Conservation (phyloP, 2,113 vertebrate genomes). For the Corythaixoides concolor region DNA sequence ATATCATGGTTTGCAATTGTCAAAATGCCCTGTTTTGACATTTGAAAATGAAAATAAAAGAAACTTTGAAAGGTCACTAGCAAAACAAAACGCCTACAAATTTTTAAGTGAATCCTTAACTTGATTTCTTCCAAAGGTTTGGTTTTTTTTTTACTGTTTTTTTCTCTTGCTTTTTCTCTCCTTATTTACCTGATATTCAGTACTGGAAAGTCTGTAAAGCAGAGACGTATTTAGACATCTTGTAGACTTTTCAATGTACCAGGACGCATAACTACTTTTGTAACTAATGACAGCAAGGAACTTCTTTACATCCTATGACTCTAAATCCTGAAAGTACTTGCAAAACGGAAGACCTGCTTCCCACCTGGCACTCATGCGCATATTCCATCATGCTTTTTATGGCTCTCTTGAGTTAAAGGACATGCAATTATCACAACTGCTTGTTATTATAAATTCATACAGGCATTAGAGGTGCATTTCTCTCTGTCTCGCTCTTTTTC, state of each 20-base stretch:
- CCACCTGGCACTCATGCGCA: not conserved
- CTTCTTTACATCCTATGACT: not conserved
- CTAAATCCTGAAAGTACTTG: constrained; percentile 4
- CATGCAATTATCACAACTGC: constrained; percentile 37
- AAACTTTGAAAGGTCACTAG: constrained; percentile 31
- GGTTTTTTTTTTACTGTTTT: not conserved
- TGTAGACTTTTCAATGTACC: not conserved
- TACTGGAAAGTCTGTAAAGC: not conserved
- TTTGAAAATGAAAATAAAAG: constrained; percentile 40
- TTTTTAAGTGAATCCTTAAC: not conserved
- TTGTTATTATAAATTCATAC: constrained; percentile 44
- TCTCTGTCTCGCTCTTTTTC: not conserved
- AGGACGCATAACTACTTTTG: not conserved
- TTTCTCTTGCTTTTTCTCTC: accelerated
- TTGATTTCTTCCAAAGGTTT: not conserved
- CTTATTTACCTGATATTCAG: not conserved
- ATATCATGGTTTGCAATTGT: not conserved
- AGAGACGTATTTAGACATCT: not conserved
- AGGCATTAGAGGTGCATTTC: not conserved
- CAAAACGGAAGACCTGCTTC: not conserved
- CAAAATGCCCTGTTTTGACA: constrained; percentile 18
- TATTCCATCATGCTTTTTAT: constrained; percentile 45
- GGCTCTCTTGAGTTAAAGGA: constrained; percentile 37
- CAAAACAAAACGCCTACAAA: not conserved
- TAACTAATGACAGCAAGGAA: not conserved